These are phyloP conservation scores for Lasioglossum baleicum DNA, from an alignment of 1,140 invertebrate species.

Conservation along the genomic window DNA sequence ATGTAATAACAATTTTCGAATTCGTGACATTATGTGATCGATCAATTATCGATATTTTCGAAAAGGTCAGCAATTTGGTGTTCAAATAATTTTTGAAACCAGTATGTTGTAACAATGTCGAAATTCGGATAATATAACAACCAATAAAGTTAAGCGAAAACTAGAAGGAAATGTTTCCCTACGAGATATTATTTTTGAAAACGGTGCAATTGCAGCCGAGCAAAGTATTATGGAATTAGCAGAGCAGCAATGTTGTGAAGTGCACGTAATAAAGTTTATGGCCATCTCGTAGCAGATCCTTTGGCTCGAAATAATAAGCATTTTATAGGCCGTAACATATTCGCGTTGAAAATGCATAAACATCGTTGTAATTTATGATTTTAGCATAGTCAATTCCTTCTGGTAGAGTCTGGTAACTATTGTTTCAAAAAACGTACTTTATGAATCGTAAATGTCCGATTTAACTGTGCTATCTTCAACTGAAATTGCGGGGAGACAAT, in stretches of 20 bases:
- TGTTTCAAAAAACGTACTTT: neutral
- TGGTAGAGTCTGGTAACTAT: neutral
- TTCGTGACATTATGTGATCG: too few relatives aligned
- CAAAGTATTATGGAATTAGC: constrained; percentile 13
- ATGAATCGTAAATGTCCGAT: neutral
- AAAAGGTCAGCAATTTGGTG: too few relatives aligned
- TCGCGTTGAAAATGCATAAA: constrained; percentile 30
- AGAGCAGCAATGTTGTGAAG: constrained; percentile 4
- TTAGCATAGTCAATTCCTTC: neutral
- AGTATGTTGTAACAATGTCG: too few relatives aligned
- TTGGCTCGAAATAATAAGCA: constrained; percentile 35
- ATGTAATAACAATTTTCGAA: too few relatives aligned
- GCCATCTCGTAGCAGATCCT: constrained; percentile 4
- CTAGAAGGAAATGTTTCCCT: too few relatives aligned
- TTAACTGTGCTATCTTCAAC: neutral
- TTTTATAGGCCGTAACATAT: constrained; percentile 49
- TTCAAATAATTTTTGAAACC: too few relatives aligned
- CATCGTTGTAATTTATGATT: constrained; percentile 32
- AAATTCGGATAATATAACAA: too few relatives aligned
- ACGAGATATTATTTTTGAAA: too few relatives aligned
- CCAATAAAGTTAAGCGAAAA: too few relatives aligned
- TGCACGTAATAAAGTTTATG: constrained; percentile 29
- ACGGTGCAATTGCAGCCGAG: neutral
- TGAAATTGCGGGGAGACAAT: neutral
- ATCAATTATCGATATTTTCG: too few relatives aligned